Percentiles rank a stretch among this genome's conserved stretches.
Conservation (phyloP, 2,888 invertebrate species). For the Tanytarsus gracilentus region DNA sequence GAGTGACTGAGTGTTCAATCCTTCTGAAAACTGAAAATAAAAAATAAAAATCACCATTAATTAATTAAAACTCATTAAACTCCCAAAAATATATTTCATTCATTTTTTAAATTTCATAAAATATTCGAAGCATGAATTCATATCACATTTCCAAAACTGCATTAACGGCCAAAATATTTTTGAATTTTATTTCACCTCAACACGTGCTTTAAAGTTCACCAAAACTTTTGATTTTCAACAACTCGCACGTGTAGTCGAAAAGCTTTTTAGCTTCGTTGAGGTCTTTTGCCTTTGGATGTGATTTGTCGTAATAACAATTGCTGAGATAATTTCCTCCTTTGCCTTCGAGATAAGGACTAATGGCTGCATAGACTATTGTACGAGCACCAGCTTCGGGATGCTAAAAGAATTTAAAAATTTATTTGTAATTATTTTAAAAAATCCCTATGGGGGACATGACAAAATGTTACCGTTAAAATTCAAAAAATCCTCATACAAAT, state of each 20-base stretch:
- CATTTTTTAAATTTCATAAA: too few species aligned
- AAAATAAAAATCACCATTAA: too few species aligned
- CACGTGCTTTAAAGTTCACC: conserved; percentile 34
- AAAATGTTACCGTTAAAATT: too few species aligned
- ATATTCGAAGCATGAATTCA: neutral
- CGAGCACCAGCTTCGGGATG: conserved; percentile 71
- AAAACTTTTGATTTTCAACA: conserved; percentile 48
- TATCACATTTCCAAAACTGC: neutral
- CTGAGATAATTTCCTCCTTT: conserved; percentile 71
- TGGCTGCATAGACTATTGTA: conserved; percentile 65
- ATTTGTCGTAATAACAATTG: conserved; percentile 57
- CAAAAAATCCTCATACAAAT: neutral
- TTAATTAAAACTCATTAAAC: too few species aligned
- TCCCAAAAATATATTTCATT: too few species aligned
- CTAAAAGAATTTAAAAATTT: conserved; percentile 41
- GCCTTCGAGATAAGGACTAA: conserved; percentile 62
- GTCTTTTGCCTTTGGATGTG: conserved; percentile 50
- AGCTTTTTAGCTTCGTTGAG: conserved; percentile 53
- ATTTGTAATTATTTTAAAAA: neutral
- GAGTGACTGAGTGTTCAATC: too few species aligned
- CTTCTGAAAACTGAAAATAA: too few species aligned
- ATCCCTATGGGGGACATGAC: too few species aligned
- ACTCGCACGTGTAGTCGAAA: conserved; percentile 57
- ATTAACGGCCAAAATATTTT: neutral
- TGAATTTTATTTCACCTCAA: neutral